These are phyloP conservation scores for Scarus forsteni DNA, from an alignment of 2,797 vertebrate species.

Conservation along the genomic window DNA sequence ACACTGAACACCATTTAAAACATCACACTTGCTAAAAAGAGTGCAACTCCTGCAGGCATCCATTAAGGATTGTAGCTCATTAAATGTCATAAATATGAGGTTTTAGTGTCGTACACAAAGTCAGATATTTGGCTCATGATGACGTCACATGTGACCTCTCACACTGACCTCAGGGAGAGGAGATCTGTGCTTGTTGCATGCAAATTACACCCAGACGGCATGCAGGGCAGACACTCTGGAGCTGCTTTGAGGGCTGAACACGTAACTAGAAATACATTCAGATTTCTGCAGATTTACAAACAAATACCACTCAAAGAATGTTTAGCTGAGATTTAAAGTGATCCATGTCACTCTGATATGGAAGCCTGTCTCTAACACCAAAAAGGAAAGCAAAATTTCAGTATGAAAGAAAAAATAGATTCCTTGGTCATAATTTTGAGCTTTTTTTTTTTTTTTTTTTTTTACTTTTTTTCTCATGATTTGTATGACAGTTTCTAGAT, in stretches of 20 bases:
- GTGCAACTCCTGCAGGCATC: slow-evolving; percentile 32
- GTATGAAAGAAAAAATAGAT: too few relatives aligned
- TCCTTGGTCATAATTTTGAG: too few relatives aligned
- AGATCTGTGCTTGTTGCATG: slow-evolving; percentile 60
- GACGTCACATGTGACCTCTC: slow-evolving; percentile 39
- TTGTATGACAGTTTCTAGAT: too few relatives aligned
- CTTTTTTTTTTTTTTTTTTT: too few relatives aligned
- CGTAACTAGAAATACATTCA: slow-evolving; percentile 18
- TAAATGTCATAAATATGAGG: slow-evolving; percentile 47
- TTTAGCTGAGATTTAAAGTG: background rate
- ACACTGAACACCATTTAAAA: slow-evolving; percentile 1
- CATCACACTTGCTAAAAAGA: slow-evolving; percentile 4
- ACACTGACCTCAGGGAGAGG: slow-evolving; percentile 26
- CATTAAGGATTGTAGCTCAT: slow-evolving; percentile 56
- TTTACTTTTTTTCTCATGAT: too few relatives aligned
- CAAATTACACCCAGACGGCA: slow-evolving; percentile 52
- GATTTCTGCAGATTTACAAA: slow-evolving; percentile 5
- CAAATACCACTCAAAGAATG: background rate
- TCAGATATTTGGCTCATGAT: slow-evolving; percentile 42
- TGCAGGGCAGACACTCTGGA: slow-evolving; percentile 36
- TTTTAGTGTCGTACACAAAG: slow-evolving; percentile 47
- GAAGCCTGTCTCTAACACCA: too few relatives aligned
- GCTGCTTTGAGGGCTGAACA: background rate
- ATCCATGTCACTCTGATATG: background rate
- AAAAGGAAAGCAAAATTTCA: too few relatives aligned